phyloP scores from a whole-genome alignment of 2,888 invertebrate genomes.

The Ctena decussata region DNA sequence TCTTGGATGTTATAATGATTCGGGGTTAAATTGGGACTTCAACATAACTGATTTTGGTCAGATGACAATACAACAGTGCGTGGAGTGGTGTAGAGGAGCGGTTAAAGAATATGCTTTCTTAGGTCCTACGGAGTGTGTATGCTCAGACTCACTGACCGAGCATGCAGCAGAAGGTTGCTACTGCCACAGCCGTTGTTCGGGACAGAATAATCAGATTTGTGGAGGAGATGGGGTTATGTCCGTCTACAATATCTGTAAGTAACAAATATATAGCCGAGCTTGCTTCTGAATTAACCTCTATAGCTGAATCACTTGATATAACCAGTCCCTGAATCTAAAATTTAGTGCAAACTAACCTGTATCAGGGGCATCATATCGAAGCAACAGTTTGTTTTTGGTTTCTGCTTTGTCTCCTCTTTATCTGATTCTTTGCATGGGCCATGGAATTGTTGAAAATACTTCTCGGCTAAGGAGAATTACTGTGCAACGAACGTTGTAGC shows the following conservation, averaged over 20 bases:
- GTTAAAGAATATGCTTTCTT: conserved; percentile 23
- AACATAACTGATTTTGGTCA: not conserved
- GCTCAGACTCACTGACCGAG: conserved; percentile 19
- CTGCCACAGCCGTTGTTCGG: conserved; percentile 36
- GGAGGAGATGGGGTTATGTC: conserved; percentile 46
- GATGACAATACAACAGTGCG: conserved; percentile 65
- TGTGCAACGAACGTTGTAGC: too few species aligned
- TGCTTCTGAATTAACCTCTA: too few species aligned
- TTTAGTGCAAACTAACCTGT: too few species aligned
- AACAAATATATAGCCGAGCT: too few species aligned
- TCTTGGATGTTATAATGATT: conserved; percentile 43
- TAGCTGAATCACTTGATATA: too few species aligned
- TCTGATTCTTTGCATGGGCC: too few species aligned
- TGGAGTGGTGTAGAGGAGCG: conserved; percentile 45
- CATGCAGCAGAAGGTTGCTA: not conserved
- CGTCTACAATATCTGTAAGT: conserved; percentile 56
- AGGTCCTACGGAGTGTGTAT: conserved; percentile 22
- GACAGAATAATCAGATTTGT: conserved; percentile 60
- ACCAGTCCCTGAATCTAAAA: too few species aligned
- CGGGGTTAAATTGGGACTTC: not conserved
- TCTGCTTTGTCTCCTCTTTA: too few species aligned
- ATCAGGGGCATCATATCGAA: too few species aligned
- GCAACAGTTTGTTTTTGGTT: too few species aligned
- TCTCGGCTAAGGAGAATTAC: too few species aligned
- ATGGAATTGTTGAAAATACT: too few species aligned